Evolutionary conservation across 2,888 invertebrate species (phyloP), one percentile per base, ranked within the genome.

Genomic region (Eilema griseolum): DNA sequence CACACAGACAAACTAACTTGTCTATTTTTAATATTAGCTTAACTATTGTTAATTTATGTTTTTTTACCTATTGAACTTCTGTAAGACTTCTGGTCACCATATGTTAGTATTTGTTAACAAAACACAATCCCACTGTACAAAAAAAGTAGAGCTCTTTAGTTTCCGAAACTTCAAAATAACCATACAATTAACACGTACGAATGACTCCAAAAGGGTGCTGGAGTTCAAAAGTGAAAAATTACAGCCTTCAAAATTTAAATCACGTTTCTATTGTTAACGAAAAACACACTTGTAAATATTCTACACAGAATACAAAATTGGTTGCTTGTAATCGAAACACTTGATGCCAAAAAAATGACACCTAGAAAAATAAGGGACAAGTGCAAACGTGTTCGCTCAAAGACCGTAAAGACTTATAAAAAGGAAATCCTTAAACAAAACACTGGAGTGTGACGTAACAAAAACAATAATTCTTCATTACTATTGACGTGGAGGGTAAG

Each of bases 401-500:
- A 89, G 87, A 90, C 83, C 87, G 83, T 82, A 87, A 86, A 88
- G 92, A 90, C 91, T 93, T 93, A 93, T 87, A 86, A 85, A 88
- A 91, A 91, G 92, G 90, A 94, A 93, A 94, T 94, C 93, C 92
- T 89, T 85, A 88, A 79, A 93, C 92, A 93, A 93, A 94, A 93
- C 91, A 93, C 86, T 91, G 82, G 87, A 91, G 90, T 89, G 91
- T 92, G 90, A 93, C 90, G 91, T 88, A 86, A 70, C 72, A 90
- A 90, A 94, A 93, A 94, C 94, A 93, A 94, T 95, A 94, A 95
- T 93, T 94, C 92, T 93, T 93, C 91, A 92, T 93, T 93, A 92
- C 86, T 83, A 85, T 86, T 89, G 80, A 81, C 74, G 79, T 80
- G 75, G 89, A 92, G 92, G 88, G 80, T 87, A 84, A 73, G 61